These are phyloP conservation scores for Musca domestica DNA, from an alignment of 1,140 invertebrate genomes.

Conservation along the genomic window DNA sequence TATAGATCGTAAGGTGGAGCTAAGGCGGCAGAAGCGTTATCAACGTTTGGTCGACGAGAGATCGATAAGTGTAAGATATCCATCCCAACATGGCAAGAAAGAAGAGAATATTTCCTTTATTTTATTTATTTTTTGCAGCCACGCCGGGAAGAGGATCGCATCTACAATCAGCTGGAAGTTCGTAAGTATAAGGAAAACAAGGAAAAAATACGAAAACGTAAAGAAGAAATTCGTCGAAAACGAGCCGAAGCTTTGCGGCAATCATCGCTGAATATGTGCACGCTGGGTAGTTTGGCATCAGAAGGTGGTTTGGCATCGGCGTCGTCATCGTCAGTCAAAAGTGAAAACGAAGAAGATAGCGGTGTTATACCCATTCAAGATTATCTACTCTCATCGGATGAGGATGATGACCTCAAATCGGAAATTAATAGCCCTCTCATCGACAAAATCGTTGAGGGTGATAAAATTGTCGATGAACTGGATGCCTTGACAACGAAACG, in stretches of 20 bases:
- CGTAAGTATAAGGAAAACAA: conserved; percentile 75
- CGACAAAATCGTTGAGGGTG: conserved; percentile 37
- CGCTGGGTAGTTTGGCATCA: background rate
- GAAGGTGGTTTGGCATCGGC: background rate
- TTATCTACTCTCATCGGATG: conserved; percentile 47
- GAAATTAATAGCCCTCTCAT: conserved; percentile 26
- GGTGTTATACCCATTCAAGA: conserved; percentile 37
- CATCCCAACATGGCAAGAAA: too few species aligned
- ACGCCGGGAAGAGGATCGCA: conserved; percentile 71
- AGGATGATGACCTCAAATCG: conserved; percentile 29
- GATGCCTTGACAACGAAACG: conserved; percentile 31
- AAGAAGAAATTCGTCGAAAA: conserved; percentile 59
- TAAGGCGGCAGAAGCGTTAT: conserved; percentile 38
- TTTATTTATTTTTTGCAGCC: conserved; percentile 51
- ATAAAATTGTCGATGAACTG: conserved; percentile 47
- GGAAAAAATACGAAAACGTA: conserved; percentile 69
- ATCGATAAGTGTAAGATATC: conserved; percentile 71
- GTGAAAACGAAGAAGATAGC: conserved; percentile 29
- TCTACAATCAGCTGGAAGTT: conserved; percentile 65
- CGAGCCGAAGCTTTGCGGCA: conserved; percentile 28
- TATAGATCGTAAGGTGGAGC: conserved; percentile 32
- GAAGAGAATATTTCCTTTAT: background rate
- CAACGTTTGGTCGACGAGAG: conserved; percentile 62
- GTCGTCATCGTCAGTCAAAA: background rate
- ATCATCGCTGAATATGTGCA: conserved; percentile 1